Percentiles rank a stretch among this genome's conserved stretches.
These are phyloP conservation scores for Pipistrellus kuhlii DNA, from an alignment of 2,797 vertebrate species.

Conservation along the genomic window DNA sequence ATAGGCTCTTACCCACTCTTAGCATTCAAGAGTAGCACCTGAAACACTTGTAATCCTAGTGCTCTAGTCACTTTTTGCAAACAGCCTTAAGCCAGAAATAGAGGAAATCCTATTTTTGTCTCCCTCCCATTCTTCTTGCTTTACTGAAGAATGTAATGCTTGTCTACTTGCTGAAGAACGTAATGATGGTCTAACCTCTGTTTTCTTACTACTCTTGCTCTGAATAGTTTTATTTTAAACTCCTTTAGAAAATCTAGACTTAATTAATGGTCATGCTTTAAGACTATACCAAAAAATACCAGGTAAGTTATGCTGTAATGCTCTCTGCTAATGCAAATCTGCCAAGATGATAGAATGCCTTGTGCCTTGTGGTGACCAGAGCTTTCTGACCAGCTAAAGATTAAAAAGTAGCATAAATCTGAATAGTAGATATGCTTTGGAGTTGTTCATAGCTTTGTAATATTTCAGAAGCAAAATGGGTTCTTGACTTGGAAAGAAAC, in stretches of 20 bases:
- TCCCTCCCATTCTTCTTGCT: background rate
- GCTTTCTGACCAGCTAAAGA: background rate
- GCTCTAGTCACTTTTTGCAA: conserved; percentile 16
- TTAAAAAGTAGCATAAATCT: background rate
- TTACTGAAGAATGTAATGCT: background rate
- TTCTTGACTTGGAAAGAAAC: background rate
- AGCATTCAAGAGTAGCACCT: background rate
- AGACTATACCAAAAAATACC: background rate
- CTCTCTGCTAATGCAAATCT: background rate
- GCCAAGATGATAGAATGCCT: background rate
- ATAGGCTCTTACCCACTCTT: background rate
- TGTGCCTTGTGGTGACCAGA: background rate
- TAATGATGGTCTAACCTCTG: background rate
- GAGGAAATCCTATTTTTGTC: background rate
- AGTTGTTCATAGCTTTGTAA: background rate
- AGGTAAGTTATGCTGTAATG: background rate
- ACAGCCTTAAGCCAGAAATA: background rate
- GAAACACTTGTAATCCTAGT: background rate
- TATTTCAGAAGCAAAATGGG: background rate
- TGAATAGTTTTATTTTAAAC: background rate
- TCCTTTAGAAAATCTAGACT: background rate
- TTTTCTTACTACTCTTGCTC: background rate
- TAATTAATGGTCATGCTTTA: background rate
- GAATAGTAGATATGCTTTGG: background rate
- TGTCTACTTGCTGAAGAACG: background rate